Evolutionary conservation across 2,113 vertebrate genomes (phyloP).

Genomic region (Pangasianodon hypophthalmus): DNA sequence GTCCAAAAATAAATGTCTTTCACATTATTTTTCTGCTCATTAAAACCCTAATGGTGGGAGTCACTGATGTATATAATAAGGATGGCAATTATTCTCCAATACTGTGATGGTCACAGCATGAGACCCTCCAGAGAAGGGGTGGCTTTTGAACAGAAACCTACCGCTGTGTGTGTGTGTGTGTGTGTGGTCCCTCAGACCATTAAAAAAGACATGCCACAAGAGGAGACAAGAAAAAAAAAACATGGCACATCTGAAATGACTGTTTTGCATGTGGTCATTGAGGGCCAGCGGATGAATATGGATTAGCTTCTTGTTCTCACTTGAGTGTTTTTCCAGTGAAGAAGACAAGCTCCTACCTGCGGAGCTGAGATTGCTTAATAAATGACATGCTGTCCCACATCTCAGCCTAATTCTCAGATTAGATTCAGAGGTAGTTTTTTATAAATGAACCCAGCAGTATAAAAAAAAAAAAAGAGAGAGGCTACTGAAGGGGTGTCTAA

Average conservation of each 20-base stretch:
- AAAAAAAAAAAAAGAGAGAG: neutral
- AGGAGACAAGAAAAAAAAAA: neutral
- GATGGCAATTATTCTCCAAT: constrained; percentile 45
- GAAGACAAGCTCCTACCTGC: constrained; percentile 50
- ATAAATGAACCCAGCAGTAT: constrained; percentile 15
- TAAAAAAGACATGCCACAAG: neutral
- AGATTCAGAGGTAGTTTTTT: constrained; percentile 39
- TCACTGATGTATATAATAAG: constrained; percentile 39
- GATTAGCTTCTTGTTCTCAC: constrained; percentile 42
- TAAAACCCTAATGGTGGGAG: constrained; percentile 38
- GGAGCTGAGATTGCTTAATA: constrained; percentile 38
- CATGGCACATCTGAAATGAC: constrained; percentile 21
- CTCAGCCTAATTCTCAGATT: constrained; percentile 37
- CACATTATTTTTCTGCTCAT: constrained; percentile 42
- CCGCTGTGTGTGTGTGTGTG: constrained; percentile 2
- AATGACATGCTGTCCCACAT: constrained; percentile 44
- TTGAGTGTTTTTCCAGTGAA: constrained; percentile 45
- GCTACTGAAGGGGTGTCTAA: neutral
- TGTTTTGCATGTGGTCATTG: constrained; percentile 42
- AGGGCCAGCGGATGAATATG: constrained; percentile 50
- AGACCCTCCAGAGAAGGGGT: constrained; percentile 33
- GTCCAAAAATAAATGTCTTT: constrained; percentile 15
- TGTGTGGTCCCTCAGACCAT: constrained; percentile 7
- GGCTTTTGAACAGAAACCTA: constrained; percentile 44
- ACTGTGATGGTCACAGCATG: constrained; percentile 33